phyloP scores from a whole-genome alignment of 2,113 vertebrate species.

The Cygnus atratus region DNA sequence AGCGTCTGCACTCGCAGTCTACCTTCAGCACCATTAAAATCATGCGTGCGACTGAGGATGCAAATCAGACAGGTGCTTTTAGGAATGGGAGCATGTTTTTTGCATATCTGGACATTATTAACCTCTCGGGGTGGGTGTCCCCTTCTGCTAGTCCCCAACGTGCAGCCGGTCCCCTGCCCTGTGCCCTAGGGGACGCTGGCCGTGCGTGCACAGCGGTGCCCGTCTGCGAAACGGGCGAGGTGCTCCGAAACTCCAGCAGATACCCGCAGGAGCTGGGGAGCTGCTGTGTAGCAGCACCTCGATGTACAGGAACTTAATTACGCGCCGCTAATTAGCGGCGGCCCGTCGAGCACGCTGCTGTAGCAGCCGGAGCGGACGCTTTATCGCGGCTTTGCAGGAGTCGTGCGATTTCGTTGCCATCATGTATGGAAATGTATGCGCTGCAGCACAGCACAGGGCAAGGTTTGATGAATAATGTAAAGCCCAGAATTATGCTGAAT shows the following conservation, averaged over 20 bases:
- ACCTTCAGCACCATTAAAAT: rapidly evolving
- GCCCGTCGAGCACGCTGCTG: neutral
- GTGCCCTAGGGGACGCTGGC: no score
- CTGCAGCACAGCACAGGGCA: neutral
- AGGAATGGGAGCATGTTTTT: neutral
- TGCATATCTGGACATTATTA: neutral
- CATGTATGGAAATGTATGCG: neutral
- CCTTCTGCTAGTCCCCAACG: neutral
- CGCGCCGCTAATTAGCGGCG: neutral
- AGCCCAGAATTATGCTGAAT: neutral
- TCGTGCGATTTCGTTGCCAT: constrained; percentile 19
- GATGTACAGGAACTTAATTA: neutral
- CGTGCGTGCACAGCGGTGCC: no score
- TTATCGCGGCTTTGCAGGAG: neutral
- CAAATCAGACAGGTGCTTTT: neutral
- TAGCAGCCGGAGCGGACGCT: neutral
- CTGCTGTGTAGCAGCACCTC: neutral
- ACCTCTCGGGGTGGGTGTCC: neutral
- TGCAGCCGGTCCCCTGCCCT: neutral
- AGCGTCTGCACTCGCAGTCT: neutral
- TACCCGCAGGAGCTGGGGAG: rapidly evolving
- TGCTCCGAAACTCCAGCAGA: neutral
- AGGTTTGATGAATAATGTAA: neutral
- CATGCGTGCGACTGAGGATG: rapidly evolving
- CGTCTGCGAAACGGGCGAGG: rapidly evolving